Evolutionary conservation across 2,113 vertebrate genomes (phyloP), one percentile per base, ranked within the genome.

Genomic region (Centrocercus urophasianus): DNA sequence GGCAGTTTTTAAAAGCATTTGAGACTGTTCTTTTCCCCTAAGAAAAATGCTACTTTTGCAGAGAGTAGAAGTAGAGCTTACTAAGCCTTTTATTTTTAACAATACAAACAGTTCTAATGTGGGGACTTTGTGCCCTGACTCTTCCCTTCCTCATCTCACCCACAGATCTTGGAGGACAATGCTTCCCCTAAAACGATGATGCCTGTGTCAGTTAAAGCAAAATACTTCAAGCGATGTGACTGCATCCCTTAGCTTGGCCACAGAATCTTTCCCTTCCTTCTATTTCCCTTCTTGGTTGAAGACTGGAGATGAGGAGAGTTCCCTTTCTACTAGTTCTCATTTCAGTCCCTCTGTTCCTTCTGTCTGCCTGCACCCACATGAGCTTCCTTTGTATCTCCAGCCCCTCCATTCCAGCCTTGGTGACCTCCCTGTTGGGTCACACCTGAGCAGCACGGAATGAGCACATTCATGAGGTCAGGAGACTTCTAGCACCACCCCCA

Each of bases 251-350:
- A 73, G 43, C 54, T 60, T 61, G 88, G 81, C 38, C 40, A n/a
- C 75, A 52, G 81, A 47, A 36, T 36, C 36, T 36, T 36, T 36
- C 36, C 36, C 36, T 36, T 36, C 36, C 36, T 36, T 16, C 13
- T 18, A 13, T 16, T 66, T 70, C 75, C 60, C 38, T 13, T 80
- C 43, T 21, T 61, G 6, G 15, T 42, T 59, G 60, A 80, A 70
- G 13, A 42, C 1, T 28, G 17, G 21, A n/a, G 4, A 2, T 34
- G 24, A 10, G 7, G 14, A 8, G 14, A 27, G 3, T 38, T 79
- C 45, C 4, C 12, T 42, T 54, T 60, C 42, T 38, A 11, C 38
- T 71, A 25, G 60, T 70, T 38, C 8, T 59, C 14, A 5, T 83
- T n/a, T 64, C 50, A 54, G 12, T 34, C 36, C 43, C 27, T 24